These are phyloP conservation scores for Oxyura jamaicensis DNA, from an alignment of 2,113 vertebrate genomes.

Conservation along the genomic window DNA sequence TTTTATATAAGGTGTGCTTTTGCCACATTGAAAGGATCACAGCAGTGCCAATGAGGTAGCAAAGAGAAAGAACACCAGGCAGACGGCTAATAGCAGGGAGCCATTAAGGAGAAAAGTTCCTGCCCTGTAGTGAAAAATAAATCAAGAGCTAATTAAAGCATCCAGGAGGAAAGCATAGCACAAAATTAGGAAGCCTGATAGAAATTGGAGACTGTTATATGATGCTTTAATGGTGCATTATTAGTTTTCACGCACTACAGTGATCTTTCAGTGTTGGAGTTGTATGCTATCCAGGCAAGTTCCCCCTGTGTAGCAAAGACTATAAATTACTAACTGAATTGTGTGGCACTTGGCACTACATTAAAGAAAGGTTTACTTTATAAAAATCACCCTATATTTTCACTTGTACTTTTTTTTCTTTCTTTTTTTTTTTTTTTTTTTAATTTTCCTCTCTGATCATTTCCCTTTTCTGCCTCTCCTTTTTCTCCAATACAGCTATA, in stretches of 20 bases:
- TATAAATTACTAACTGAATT: slow-evolving; percentile 30
- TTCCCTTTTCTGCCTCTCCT: background rate
- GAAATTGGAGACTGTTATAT: slow-evolving; percentile 42
- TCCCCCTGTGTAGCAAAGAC: background rate
- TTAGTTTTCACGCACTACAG: slow-evolving; percentile 43
- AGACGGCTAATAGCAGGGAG: slow-evolving; percentile 59
- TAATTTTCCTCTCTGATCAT: background rate
- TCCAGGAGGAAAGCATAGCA: slow-evolving; percentile 58
- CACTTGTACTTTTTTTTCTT: background rate
- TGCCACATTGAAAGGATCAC: background rate
- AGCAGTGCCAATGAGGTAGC: slow-evolving; percentile 23
- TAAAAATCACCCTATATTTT: slow-evolving; percentile 26
- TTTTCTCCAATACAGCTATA: slow-evolving; percentile 75
- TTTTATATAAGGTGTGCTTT: background rate
- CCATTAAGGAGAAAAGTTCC: slow-evolving; percentile 57
- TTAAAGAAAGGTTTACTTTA: slow-evolving; percentile 42
- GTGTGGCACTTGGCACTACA: slow-evolving; percentile 7
- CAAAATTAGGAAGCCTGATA: slow-evolving; percentile 61
- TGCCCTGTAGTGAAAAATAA: slow-evolving; percentile 61
- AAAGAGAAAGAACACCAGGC: slow-evolving; percentile 52
- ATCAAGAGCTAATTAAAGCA: slow-evolving; percentile 75
- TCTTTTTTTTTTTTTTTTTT: background rate
- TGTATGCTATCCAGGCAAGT: background rate
- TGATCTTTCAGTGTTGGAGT: slow-evolving; percentile 38
- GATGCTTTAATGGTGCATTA: slow-evolving; percentile 43